Base-by-base conservation (phyloP, 2,113 vertebrate genomes). In the Terrapene triunguis region DNA sequence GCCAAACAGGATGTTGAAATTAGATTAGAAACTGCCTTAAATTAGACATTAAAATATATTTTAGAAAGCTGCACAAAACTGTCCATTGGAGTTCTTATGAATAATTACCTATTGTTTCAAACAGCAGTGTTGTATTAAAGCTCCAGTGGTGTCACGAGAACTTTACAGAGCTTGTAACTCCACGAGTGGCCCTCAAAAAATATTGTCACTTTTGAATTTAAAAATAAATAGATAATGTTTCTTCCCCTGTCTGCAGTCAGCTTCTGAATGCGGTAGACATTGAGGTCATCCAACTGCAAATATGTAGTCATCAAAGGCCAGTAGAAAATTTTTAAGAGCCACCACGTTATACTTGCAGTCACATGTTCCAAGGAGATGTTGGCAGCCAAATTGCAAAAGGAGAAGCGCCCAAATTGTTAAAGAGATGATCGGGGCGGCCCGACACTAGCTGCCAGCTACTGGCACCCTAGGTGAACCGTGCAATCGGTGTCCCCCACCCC, bases 1-100 rank as follows among this genome's bases (percentile, higher is more conserved):
- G 78, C 82, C 96, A 92, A 96, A 95, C 84, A 95, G 93, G 93
- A 92, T 90, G 92, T 94, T 80, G 82, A 93, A 96, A 95, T 92
- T 93, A 89, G 89, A 97, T 94, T 89, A 95, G 76, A 94, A 94
- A 95, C 82, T 38, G 47, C 42, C 27, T 88, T 85, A 94, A 90
- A 95, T 19, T 32, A 65, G 62, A 65, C 29, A 65, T 65, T 87
- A 38, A 90, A 92, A 97, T 89, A 57, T 3, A 14, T 48, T 88
- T 93, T 84, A 69, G 82, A 82, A 89, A 80, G 51, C 29, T 82
- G 14, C 27, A 86, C 62, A 57, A 80, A 93, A 92, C 55, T 62
- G 5, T 3, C 32, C 85, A 80, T 51, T 93, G 69, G 8, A 84
- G 13, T 84, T 92, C 50, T 85, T 42, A 93, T 81, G 50, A 94